A percentile compares a stretch with the other conserved stretches of the same genome.
These are phyloP conservation scores for Drosophila kepulauana DNA, from an alignment of 1,140 invertebrate species.

Conservation along the genomic window DNA sequence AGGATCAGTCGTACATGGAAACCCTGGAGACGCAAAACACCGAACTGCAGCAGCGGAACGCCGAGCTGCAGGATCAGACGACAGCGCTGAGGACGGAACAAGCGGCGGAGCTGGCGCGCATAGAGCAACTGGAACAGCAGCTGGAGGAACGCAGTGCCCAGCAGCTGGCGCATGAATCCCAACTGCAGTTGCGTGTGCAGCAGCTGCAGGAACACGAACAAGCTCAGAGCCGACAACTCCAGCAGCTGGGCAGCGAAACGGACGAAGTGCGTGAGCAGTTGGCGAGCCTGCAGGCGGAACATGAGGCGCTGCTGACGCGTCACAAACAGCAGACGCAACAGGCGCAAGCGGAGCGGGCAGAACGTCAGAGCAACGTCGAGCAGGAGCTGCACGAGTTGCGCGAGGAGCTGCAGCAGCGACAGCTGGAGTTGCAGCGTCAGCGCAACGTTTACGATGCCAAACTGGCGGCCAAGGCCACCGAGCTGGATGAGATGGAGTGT, in stretches of 20 bases:
- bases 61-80: constrained; percentile 87
- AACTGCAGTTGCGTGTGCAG: constrained; percentile 86
- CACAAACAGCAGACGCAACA: constrained; percentile 37
- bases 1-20: constrained; percentile 90
- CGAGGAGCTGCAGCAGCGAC: constrained; percentile 84
- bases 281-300: constrained; percentile 62
- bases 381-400: constrained; percentile 83
- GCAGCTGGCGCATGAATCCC: constrained; percentile 86
- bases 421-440: constrained; percentile 86
- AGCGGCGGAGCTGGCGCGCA: constrained; percentile 86
- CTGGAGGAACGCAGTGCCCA: constrained; percentile 87
- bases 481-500: constrained; percentile 87
- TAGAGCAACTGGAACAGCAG: constrained; percentile 86
- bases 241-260: constrained; percentile 86
- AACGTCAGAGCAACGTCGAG: constrained; percentile 53
- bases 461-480: constrained; percentile 85
- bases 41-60: constrained; percentile 87
- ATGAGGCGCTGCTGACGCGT: constrained; percentile 37
- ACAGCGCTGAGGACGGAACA: constrained; percentile 86
- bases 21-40: constrained; percentile 89
- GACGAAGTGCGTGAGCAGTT: constrained; percentile 86
- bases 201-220: constrained; percentile 87
- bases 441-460: constrained; percentile 86
- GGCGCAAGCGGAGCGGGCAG: constrained; percentile 37
- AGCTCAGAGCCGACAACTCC: constrained; percentile 86